Base-by-base conservation (phyloP, 2,797 vertebrate species). In the Melanotaenia trifasciata region DNA sequence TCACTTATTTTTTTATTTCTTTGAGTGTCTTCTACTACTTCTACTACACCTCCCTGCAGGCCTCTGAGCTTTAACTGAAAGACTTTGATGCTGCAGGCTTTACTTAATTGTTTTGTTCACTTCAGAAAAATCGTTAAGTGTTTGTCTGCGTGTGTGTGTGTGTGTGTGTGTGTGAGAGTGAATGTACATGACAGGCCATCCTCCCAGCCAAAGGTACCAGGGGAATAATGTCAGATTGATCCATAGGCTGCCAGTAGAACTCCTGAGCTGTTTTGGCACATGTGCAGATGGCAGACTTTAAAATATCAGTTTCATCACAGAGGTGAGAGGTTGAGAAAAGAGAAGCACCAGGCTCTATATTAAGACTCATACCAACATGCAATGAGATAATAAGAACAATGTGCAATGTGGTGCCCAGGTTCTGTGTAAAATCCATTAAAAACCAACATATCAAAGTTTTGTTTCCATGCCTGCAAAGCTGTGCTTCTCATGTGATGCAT, bases 101-200 rank as follows among this genome's bases (percentile, higher is more conserved):
- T 70, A 89, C 87, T 84, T 93, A 92, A 94, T 94, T 93, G 86
- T 94, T 94, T 92, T 87, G 89, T 84, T 89, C 86, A 89, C 85
- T 89, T 90, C 80, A 85, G 79, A 90, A 89, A 92, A 92, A 90
- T 90, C 89, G 84, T 93, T 92, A 88, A 75, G 76, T 77, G 85
- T 72, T 58, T 66, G 59, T 74, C 22, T 38, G 33, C 58, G 60
- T 28, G 50, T 33, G 10, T 60, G 50, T 28, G 74, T n/a, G 38
- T n/a, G 38, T 12, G 66, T 28, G 40, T 56, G 47, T 26, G 59
- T 30, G 47, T 6, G 67, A 26, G 54, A 5, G 74, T 33, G 64
- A 36, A 20, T 22, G 72, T 65, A 54, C 30, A 35, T 45, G 74
- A 71, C 18, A 12, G 38, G 64, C 70, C 50, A 63, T 72, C 74